Conservation (phyloP, 2,888 invertebrate species). For the Eutolmus rufibarbis region DNA sequence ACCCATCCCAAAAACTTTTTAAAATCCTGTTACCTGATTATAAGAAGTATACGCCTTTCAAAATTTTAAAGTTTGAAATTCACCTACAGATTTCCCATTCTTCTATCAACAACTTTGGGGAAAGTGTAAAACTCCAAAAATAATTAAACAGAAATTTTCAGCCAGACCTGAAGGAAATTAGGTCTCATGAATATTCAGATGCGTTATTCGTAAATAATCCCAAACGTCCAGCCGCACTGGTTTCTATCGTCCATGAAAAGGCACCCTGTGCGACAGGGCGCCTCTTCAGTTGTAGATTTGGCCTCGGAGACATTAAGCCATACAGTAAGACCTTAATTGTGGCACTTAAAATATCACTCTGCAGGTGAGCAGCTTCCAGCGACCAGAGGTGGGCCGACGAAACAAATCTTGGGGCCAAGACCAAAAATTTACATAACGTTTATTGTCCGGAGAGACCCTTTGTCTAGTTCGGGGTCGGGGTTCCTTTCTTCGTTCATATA, state of each 20-base stretch:
- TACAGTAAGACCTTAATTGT: slow-evolving; percentile 1
- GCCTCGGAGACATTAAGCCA: background rate
- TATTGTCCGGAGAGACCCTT: background rate
- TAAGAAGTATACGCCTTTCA: background rate
- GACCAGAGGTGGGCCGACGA: background rate
- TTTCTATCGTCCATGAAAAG: background rate
- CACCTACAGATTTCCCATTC: background rate
- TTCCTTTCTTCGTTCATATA: background rate
- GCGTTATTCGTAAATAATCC: background rate
- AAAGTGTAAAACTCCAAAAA: background rate
- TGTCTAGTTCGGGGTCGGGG: background rate
- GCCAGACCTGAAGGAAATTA: slow-evolving; percentile 6
- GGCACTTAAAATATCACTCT: slow-evolving; percentile 20
- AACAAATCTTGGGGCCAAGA: slow-evolving; percentile 7
- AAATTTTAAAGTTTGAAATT: background rate
- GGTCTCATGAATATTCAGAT: slow-evolving; percentile 6
- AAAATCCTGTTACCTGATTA: background rate
- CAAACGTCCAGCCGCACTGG: background rate
- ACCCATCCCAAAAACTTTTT: background rate
- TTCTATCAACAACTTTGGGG: background rate
- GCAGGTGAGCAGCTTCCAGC: slow-evolving; percentile 6
- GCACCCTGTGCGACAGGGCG: background rate
- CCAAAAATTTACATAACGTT: slow-evolving; percentile 25
- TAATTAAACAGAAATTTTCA: background rate
- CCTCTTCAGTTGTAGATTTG: background rate